Evolutionary conservation across 2,888 invertebrate species (phyloP), one percentile per base, ranked within the genome.

Genomic region (Epirrhoe alternata): DNA sequence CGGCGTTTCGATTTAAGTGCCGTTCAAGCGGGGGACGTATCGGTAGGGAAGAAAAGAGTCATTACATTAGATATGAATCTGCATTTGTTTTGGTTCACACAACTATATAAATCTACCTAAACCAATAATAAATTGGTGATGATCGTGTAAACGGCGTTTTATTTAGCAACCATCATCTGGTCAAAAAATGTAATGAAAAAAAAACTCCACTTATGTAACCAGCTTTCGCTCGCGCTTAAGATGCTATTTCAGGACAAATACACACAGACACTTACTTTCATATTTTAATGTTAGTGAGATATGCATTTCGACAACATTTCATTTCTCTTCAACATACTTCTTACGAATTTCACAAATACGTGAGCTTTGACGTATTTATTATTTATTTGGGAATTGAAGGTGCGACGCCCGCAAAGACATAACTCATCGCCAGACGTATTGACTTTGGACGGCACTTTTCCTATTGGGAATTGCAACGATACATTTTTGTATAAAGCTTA

Each of bases 341-440:
- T 84, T 85, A 86, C 81, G 82, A 86, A 83, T 87, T 84, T 82
- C 77, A 69, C 80, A 83, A 81, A 85, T 72, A 79, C 71, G 72
- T 61, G 74, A 65, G 77, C 74, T 65, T 69, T 86, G 90, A 88
- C 85, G 84, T 89, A 92, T 92, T 92, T 92, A 92, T 92, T 92
- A 92, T 92, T 91, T 92, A 91, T 92, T 92, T 90, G 92, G 89
- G 90, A 91, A 90, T 91, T 86, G 81, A 77, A 68, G 80, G 83
- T 83, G 80, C 75, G 78, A 58, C 77, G 55, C 62, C n/a, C 89
- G 90, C 89, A 89, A 88, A 89, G 89, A 90, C 90, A 91, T 90
- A 92, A 91, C 90, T 91, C 89, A 91, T 92, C 86, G 85, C 61
- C 84, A 87, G 87, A 89, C 88, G 87, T 91, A 92, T 91, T 90